Evolutionary conservation across 2,888 invertebrate genomes (phyloP).

Genomic region (Thelaira solivaga): DNA sequence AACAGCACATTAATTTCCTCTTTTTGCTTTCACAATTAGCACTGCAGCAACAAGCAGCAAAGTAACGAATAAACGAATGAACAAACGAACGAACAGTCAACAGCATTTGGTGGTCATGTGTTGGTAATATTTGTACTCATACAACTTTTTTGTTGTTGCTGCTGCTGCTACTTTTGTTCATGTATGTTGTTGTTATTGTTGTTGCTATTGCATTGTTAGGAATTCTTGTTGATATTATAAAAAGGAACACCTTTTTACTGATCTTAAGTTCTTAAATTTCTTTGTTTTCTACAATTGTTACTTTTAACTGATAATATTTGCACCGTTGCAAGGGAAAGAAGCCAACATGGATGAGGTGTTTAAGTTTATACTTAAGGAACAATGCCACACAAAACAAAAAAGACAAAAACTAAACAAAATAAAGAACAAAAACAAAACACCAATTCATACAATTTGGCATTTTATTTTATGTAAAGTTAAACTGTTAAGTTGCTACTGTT

Average conservation of each 20-base stretch:
- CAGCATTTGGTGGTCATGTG: slow-evolving; percentile 16
- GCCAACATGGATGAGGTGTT: slow-evolving; percentile 5
- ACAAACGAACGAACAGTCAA: neutral
- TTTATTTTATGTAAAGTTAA: slow-evolving; percentile 46
- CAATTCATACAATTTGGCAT: slow-evolving; percentile 26
- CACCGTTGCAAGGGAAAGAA: neutral
- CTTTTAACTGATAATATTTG: neutral
- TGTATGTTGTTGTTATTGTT: slow-evolving; percentile 45
- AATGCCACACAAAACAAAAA: no score
- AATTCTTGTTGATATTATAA: slow-evolving; percentile 51
- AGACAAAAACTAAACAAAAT: no score
- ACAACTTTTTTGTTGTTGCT: slow-evolving; percentile 4
- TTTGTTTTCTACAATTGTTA: slow-evolving; percentile 46
- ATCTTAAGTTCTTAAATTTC: slow-evolving; percentile 53
- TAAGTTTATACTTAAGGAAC: no score
- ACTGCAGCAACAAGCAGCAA: slow-evolving; percentile 47
- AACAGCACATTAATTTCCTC: slow-evolving; percentile 66
- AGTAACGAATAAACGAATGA: slow-evolving; percentile 11
- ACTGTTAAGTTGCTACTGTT: slow-evolving; percentile 56
- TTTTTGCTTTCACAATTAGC: slow-evolving; percentile 61
- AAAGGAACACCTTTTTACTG: slow-evolving; percentile 58
- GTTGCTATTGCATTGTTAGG: slow-evolving; percentile 50
- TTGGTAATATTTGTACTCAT: neutral
- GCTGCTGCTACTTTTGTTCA: slow-evolving; percentile 16
- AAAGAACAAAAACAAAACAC: neutral